A percentile compares a stretch with the other conserved stretches of the same genome.
Evolutionary conservation across 2,113 vertebrate genomes (phyloP).

Genomic region (Forbesichthys papilliferus): DNA sequence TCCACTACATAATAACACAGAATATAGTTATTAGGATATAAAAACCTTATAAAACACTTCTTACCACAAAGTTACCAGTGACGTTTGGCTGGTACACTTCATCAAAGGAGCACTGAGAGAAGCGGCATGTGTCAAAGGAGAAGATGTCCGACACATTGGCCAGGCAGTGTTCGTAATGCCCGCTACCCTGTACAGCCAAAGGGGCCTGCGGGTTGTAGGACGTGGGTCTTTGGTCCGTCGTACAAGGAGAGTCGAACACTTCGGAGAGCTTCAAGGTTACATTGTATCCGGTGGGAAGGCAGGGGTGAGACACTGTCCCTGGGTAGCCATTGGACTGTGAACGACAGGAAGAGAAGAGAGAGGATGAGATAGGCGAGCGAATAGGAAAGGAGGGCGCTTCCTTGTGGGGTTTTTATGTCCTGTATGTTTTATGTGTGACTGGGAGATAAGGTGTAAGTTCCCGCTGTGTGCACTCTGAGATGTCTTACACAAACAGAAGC

Average conservation of each 20-base stretch:
- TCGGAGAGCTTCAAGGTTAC: conserved; percentile 27
- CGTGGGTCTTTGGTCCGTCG: conserved; percentile 52
- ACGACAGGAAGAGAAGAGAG: not conserved
- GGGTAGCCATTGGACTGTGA: conserved; percentile 63
- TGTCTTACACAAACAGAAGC: no score
- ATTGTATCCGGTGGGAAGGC: conserved; percentile 64
- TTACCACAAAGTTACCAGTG: conserved; percentile 72
- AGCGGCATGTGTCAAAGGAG: conserved; percentile 66
- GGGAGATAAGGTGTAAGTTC: no score
- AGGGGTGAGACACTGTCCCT: conserved; percentile 62
- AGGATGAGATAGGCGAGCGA: conserved; percentile 3
- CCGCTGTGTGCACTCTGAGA: no score
- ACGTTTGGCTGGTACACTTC: conserved; percentile 76
- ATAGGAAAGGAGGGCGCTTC: not conserved
- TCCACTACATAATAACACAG: no score
- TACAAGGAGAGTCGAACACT: conserved; percentile 74
- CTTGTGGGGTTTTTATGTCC: no score
- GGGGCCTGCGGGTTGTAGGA: conserved; percentile 23
- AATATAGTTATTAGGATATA: not conserved
- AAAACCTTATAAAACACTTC: not conserved
- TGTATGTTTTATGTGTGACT: no score
- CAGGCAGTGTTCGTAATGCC: conserved; percentile 69
- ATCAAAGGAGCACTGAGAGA: conserved; percentile 77
- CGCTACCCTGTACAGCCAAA: conserved; percentile 61
- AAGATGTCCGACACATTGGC: conserved; percentile 70